Base-by-base conservation (phyloP, 2,113 vertebrate genomes). In the Barbus barbus region DNA sequence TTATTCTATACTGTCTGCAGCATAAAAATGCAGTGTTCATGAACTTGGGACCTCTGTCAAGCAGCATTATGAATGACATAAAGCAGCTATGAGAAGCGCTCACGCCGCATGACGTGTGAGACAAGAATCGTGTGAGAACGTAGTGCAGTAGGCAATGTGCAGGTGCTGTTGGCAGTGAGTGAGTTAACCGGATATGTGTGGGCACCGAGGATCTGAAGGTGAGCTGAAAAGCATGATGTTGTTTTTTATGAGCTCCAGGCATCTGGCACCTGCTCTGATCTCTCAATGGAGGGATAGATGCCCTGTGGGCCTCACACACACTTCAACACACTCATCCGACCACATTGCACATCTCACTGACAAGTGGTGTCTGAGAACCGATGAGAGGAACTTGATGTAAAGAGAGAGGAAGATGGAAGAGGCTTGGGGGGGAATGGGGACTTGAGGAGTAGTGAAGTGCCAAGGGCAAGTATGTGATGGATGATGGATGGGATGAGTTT, bases 201-300 rank as follows among this genome's bases (percentile, higher is more conserved):
- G 83, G 83, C 53, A 65, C 61, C 2, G 20, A 76, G 67, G 67
- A 61, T 81, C 81, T 81, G 61, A 79, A 88, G 87, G 84, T 86
- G 84, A 86, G 82, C 44, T 71, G 53, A 84, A 85, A 75, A 72
- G 76, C 84, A 86, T 73, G 82, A 82, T 88, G 82, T 86, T 81
- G 77, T 86, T 75, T 83, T 78, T 81, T 75, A 82, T 76, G 67
- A 78, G 84, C 82, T 88, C 51, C 82, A 86, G 87, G 87, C 87
- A 73, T 78, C 84, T 63, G 81, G 84, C 65, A 85, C 61, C 83
- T 75, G 46, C 77, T 81, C 81, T 88, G 84, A 86, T 88, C 79
- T 81, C 82, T 85, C 84, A 81, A 63, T 51, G 58, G 83, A 71
- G 80, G 78, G 73, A 83, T 63, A 77, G 67, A 87, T 82, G 78